Percentiles rank a stretch among this genome's conserved stretches.
Conservation (phyloP, 2,113 vertebrate genomes). For the Strix aluco region DNA sequence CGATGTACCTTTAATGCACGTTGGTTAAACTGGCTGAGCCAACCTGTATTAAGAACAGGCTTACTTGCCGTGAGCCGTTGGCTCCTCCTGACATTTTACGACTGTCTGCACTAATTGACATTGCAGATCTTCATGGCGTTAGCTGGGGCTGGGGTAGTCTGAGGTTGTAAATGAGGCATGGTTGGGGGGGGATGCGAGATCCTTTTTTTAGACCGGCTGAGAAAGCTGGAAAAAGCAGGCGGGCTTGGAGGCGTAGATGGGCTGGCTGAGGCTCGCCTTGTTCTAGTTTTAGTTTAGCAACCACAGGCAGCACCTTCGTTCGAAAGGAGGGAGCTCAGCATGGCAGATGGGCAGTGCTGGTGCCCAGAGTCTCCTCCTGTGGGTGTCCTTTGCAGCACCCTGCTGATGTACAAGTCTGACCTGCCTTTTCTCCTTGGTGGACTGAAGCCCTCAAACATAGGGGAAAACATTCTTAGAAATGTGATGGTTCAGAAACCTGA, state of each 20-base stretch:
- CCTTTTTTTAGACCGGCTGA: not conserved
- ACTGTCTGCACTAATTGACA: not conserved
- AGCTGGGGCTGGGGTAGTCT: not conserved
- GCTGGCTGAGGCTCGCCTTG: not conserved
- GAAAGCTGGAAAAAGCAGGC: not conserved
- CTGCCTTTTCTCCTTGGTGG: not conserved
- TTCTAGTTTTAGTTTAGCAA: not conserved
- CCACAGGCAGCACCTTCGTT: fast-evolving
- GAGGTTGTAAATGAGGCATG: not conserved
- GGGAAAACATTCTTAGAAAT: not conserved
- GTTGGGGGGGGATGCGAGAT: not conserved
- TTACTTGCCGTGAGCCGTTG: not conserved
- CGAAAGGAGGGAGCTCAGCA: not conserved
- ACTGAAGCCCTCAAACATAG: not conserved
- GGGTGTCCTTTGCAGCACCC: not conserved
- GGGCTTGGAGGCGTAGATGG: not conserved
- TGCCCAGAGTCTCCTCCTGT: not conserved
- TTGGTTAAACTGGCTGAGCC: not conserved
- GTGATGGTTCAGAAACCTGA: not conserved
- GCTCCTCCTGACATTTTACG: fast-evolving
- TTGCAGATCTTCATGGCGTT: not conserved
- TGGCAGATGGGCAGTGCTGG: not conserved
- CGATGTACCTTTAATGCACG: not conserved
- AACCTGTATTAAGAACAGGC: fast-evolving
- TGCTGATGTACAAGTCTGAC: not conserved